Conservation (phyloP, 1,140 invertebrate species). For the Anoplolepis gracilipes region DNA sequence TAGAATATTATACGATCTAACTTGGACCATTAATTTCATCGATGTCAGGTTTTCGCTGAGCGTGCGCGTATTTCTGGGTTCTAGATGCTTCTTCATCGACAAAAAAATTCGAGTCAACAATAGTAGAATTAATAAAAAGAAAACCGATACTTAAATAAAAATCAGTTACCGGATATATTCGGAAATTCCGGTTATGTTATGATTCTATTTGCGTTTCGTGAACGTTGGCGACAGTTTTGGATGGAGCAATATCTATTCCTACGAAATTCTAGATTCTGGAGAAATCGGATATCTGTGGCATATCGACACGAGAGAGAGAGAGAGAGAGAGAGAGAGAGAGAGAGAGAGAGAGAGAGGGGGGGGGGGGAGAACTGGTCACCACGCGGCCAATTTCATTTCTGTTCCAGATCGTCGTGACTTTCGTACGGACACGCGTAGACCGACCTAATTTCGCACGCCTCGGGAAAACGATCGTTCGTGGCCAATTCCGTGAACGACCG, state of each 20-base stretch:
- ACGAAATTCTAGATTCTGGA: constrained; percentile 30
- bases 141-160: constrained; percentile 7
- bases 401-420: constrained; percentile 46
- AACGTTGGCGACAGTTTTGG: background rate
- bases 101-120: background rate
- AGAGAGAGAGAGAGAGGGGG: background rate
- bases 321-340: background rate
- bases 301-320: background rate
- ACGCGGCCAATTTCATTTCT: constrained; percentile 42
- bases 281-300: constrained; percentile 25
- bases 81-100: background rate
- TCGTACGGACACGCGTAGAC: constrained; percentile 25
- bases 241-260: constrained; percentile 26
- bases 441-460: constrained; percentile 58
- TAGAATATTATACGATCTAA: constrained; percentile 51
- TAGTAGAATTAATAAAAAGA: constrained; percentile 35
- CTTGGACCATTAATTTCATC: constrained; percentile 42
- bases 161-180: constrained; percentile 17
- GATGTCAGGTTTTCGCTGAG: constrained; percentile 6
- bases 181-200: background rate
- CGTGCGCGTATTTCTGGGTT: background rate
- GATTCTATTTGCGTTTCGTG: constrained; percentile 22
- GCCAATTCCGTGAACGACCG: constrained; percentile 53
- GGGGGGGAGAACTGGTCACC: constrained; percentile 21
- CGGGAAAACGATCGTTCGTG: constrained; percentile 50